Evolutionary conservation across 1,140 invertebrate genomes (phyloP), one percentile per base, ranked within the genome.

Genomic region (Hycleus cichorii): DNA sequence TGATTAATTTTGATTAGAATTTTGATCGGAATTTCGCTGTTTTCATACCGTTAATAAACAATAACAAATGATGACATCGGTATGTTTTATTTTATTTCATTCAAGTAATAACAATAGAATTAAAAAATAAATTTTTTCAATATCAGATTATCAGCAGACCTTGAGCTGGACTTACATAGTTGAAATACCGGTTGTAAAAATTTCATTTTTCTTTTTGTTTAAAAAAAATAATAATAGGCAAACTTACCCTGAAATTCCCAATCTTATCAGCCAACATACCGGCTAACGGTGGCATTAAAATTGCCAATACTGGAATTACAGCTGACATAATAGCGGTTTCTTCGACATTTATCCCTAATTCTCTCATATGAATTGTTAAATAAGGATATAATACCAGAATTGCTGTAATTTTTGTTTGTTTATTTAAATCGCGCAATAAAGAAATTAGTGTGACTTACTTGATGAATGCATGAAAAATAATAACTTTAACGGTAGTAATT

Each of bases 261-360:
- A 90, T 88, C 70, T 85, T 84, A 73, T 90, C 88, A 0, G 87
- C 87, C 10, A 89, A 72, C 72, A 89, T 78, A 47, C 88, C 88
- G 11, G 87, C 85, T 24, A 91, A 67, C 2, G 88, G 88, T 24
- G 88, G 87, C 79, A 89, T 89, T 27, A 91, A 75, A 58, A 91
- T 86, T 32, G 85, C 83, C 1, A 89, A 78, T 49, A 91, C 80
- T 1, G 90, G 89, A 46, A 87, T 88, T 2, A 91, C 79, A 3
- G 89, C 85, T 11, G 87, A 90, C 82, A 91, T 91, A 60, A 91
- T 85, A n/a, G 88, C 89, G 1, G 88, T 88, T 76, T 93, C 89
- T 71, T 89, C 85, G 5, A 89, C 83, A 57, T 85, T 87, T 64
- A 93, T 86, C 47, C 90, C 90, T 47, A 93, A 71, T 68, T 89